Evolutionary conservation across 2,797 vertebrate genomes (phyloP).

Genomic region (Labroides dimidiatus): DNA sequence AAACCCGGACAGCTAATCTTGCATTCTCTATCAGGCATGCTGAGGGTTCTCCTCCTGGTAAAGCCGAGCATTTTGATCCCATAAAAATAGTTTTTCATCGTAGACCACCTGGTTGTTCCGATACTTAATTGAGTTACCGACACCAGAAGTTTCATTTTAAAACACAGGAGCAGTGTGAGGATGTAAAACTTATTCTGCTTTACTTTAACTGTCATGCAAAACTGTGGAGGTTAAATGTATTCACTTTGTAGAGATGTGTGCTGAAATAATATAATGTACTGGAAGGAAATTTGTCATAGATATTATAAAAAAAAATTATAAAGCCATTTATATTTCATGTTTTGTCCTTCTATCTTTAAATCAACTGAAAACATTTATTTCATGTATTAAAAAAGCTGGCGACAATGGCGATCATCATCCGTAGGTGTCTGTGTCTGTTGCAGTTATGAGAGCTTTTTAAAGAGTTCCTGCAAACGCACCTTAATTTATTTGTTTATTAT

Average conservation of each 20-base stretch:
- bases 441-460: too few species aligned
- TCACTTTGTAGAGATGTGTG: background rate
- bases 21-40: constrained; percentile 5
- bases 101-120: background rate
- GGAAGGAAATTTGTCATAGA: too few species aligned
- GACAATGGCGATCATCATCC: too few species aligned
- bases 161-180: background rate
- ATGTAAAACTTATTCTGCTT: background rate
- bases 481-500: too few species aligned
- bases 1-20: constrained; percentile 17
- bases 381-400: too few species aligned
- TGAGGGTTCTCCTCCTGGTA: background rate
- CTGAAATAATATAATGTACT: too few species aligned
- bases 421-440: too few species aligned
- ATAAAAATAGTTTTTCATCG: background rate
- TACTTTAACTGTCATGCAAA: background rate
- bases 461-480: too few species aligned
- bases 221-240: background rate
- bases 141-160: background rate
- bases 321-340: too few species aligned
- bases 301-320: too few species aligned
- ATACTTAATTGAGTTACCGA: background rate
- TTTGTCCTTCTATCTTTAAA: too few species aligned
- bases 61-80: background rate
- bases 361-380: too few species aligned